Evolutionary conservation across 2,113 vertebrate genomes (phyloP).

Genomic region (Manacus vitellinus): DNA sequence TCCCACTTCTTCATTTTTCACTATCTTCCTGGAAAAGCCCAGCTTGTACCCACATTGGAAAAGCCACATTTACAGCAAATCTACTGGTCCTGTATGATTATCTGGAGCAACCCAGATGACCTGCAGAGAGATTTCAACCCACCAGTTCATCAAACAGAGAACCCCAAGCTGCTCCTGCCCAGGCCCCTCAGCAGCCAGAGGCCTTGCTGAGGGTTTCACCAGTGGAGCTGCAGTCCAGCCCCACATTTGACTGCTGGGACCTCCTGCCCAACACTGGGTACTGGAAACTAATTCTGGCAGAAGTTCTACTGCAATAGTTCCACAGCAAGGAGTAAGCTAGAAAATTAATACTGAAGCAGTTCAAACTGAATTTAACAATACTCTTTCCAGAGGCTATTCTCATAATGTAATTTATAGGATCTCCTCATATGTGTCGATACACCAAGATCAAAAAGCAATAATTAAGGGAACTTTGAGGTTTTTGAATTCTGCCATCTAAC

Average conservation of each 20-base stretch:
- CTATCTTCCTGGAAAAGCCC: not conserved
- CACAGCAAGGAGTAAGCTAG: not conserved
- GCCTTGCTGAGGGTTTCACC: not conserved
- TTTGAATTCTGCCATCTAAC: not conserved
- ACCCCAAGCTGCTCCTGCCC: not conserved
- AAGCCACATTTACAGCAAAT: not conserved
- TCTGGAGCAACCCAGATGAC: not conserved
- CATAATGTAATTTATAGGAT: fast-evolving
- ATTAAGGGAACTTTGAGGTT: not conserved
- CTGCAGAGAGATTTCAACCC: not conserved
- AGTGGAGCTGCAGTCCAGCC: not conserved
- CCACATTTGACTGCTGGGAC: not conserved
- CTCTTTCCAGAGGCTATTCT: not conserved
- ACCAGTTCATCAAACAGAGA: not conserved
- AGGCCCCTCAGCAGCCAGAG: not conserved
- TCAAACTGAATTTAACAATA: not conserved
- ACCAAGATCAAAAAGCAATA: not conserved
- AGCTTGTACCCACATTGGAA: fast-evolving
- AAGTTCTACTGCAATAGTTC: not conserved
- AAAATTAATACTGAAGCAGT: not conserved
- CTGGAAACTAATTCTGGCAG: not conserved
- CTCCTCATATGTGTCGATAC: fast-evolving
- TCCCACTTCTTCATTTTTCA: not conserved
- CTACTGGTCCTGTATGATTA: not conserved
- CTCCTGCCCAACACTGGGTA: not conserved